These are phyloP conservation scores for Aphidius colemani DNA, from an alignment of 2,888 invertebrate genomes.

Conservation along the genomic window DNA sequence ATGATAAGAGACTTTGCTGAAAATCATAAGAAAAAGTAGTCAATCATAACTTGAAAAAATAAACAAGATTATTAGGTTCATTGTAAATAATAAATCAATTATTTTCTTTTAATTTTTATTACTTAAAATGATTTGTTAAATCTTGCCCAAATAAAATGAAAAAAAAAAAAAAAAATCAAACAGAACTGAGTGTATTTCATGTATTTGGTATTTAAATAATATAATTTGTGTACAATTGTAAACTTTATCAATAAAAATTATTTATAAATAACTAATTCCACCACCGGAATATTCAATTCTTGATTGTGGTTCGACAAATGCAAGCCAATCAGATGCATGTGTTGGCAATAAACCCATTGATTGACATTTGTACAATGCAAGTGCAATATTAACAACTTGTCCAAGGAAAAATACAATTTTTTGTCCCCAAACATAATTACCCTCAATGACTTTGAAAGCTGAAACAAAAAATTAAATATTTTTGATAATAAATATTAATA, in stretches of 20 bases:
- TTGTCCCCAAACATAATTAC: constrained; percentile 86
- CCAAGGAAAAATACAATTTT: constrained; percentile 93
- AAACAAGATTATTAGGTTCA: neutral
- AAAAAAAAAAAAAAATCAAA: neutral
- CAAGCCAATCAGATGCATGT: constrained; percentile 97
- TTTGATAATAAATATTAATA: neutral
- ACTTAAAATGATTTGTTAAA: constrained; percentile 6
- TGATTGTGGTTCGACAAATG: constrained; percentile 91
- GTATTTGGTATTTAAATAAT: constrained; percentile 4
- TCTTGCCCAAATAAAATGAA: constrained; percentile 19
- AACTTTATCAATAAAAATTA: constrained; percentile 21
- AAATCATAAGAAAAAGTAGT: constrained; percentile 65
- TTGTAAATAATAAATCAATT: constrained; percentile 31
- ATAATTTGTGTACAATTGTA: constrained; percentile 14
- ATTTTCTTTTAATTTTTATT: constrained; percentile 24
- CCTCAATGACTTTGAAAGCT: constrained; percentile 93
- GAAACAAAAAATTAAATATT: constrained; percentile 36
- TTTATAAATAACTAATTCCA: constrained; percentile 63
- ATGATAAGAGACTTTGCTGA: constrained; percentile 74
- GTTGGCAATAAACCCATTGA: constrained; percentile 97
- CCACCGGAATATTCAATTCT: constrained; percentile 86
- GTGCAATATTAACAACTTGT: constrained; percentile 85
- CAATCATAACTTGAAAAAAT: constrained; percentile 29
- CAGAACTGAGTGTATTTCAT: neutral
- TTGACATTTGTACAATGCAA: constrained; percentile 96